Conservation (phyloP, 1,140 invertebrate genomes). For the Drosophila willistoni region DNA sequence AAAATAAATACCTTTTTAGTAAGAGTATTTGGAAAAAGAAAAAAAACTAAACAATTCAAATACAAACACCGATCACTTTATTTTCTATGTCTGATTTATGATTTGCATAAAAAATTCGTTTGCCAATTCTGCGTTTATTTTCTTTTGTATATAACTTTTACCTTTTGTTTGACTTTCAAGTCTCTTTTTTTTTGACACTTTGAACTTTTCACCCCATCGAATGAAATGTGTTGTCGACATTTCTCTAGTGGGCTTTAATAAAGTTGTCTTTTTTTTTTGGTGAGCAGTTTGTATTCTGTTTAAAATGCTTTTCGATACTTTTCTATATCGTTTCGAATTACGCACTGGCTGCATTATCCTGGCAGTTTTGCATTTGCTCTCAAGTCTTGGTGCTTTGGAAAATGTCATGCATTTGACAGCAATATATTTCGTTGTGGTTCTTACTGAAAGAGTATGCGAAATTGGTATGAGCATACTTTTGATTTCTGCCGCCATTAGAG, state of each 20-base stretch:
- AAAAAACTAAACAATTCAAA: not conserved
- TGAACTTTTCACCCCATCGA: slow-evolving; percentile 55
- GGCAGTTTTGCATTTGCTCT: not conserved
- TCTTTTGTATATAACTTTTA: slow-evolving; percentile 70
- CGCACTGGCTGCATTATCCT: slow-evolving; percentile 22
- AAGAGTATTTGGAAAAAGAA: not conserved
- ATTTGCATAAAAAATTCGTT: slow-evolving; percentile 78
- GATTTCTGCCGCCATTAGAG: not conserved
- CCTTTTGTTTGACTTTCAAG: slow-evolving; percentile 63
- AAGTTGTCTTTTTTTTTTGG: not conserved
- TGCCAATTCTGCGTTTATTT: slow-evolving; percentile 64
- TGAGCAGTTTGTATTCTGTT: not conserved
- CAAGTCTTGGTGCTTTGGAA: not conserved
- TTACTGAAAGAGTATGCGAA: not conserved
- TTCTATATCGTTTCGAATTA: slow-evolving; percentile 23
- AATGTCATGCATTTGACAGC: not conserved
- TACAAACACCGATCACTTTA: slow-evolving; percentile 10
- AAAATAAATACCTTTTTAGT: not conserved
- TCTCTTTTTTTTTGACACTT: slow-evolving; percentile 65
- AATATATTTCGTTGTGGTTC: not conserved
- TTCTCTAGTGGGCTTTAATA: not conserved
- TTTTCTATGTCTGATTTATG: slow-evolving; percentile 67
- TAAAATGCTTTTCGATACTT: slow-evolving; percentile 27
- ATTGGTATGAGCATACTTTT: not conserved
- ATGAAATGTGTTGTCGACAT: slow-evolving; percentile 36